Base-by-base conservation (phyloP, 2,113 vertebrate genomes). In the Festucalex cinctus region DNA sequence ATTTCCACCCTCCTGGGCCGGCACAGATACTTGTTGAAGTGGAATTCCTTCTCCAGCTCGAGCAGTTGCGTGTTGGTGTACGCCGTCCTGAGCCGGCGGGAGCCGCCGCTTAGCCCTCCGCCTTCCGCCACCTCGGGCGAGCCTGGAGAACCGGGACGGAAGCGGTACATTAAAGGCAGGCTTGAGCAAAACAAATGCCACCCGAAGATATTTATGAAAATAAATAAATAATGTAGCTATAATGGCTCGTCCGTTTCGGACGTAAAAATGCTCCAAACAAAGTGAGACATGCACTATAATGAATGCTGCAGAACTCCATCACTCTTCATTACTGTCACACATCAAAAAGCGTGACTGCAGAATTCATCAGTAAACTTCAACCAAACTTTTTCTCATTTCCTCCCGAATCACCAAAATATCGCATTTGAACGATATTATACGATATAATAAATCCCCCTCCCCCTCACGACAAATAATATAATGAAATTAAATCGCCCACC, bases 11-110 rank as follows among this genome's bases (percentile, higher is more conserved):
- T 89, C 66, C 97, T 92, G 60, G 97, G 97, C 86, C 97, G 92
- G 88, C 97, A 99, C 61, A 99, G 94, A 85, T 99, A 99, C 95
- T 98, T 99, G 97, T 99, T 99, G 95, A 99, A 99, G 90, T 99
- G 97, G 85, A 99, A 99, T 92, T 99, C 97, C 84, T 99, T 99
- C 74, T 99, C 97, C 89, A 99, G 94, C 89, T 99, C 97, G 89
- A 99, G 89, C 76, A 99, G 95, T 93, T 99, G 97, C 1, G 97
- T 99, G 91, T 99, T 99, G 76, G 97, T 99, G 87, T 99, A 99
- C 66, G 97, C 97, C 13, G 97, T 99, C 88, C 97, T 94, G 88
- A 99, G 89, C 79, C 97, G 93, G 69, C 97, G 93, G 66, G 95
- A 98, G 84, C 94, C 94, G 71, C 93, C 46, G 48, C 92, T 88